These are phyloP conservation scores for Heteromyza rotundicornis DNA, from an alignment of 2,888 invertebrate species.

Conservation along the genomic window DNA sequence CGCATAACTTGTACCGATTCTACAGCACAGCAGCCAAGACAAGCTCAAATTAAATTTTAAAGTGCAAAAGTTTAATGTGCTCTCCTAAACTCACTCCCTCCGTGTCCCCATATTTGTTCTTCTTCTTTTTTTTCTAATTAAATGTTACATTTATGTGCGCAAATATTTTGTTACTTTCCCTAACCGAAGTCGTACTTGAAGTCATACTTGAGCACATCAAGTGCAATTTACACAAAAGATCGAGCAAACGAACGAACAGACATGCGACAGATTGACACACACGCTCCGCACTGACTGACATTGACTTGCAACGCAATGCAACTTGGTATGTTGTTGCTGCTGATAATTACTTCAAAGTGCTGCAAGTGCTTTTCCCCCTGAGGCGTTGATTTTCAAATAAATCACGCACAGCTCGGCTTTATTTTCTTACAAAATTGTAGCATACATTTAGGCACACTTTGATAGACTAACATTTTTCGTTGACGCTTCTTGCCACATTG, in stretches of 20 bases:
- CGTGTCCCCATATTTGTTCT: background rate
- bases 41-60: background rate
- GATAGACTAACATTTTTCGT: too few species aligned
- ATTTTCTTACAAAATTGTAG: too few species aligned
- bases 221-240: constrained; percentile 3
- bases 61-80: too few species aligned
- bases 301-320: background rate
- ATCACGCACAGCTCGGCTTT: background rate
- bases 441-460: background rate
- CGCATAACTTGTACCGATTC: background rate
- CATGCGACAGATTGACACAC: too few species aligned
- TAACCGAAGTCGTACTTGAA: background rate
- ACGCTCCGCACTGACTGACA: too few species aligned
- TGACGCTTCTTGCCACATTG: background rate
- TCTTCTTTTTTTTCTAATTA: background rate
- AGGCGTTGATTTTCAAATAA: background rate
- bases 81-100: too few species aligned
- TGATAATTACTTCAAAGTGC: background rate
- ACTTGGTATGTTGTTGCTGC: too few species aligned
- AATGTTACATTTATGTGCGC: constrained; percentile 1
- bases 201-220: constrained; percentile 1
- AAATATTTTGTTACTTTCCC: background rate
- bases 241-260: too few species aligned
- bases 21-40: background rate
- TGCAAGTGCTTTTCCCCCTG: background rate